Conservation (phyloP, 1,140 invertebrate genomes). For the Cardiocondyla obscurior region DNA sequence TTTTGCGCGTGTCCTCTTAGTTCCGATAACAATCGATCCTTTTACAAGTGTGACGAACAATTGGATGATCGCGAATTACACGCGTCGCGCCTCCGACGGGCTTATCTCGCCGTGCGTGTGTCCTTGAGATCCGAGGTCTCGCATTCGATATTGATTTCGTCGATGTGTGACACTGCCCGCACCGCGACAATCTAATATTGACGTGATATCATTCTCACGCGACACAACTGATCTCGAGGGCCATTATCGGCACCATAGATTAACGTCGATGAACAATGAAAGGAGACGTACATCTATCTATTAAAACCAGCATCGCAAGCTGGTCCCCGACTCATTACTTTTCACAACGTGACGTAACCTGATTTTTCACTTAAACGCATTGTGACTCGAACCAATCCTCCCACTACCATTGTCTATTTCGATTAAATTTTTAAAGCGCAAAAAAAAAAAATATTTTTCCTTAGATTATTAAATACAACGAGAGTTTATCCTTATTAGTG, state of each 20-base stretch:
- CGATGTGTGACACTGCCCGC: not conserved
- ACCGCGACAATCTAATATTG: slow-evolving; percentile 39
- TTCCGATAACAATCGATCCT: slow-evolving; percentile 26
- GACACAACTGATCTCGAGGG: slow-evolving; percentile 1
- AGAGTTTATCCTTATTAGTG: not conserved
- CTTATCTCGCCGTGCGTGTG: not conserved
- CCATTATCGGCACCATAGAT: slow-evolving; percentile 25
- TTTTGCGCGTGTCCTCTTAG: not conserved
- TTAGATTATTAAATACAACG: not conserved
- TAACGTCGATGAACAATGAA: not conserved
- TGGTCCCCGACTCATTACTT: not conserved
- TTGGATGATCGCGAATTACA: slow-evolving; percentile 20
- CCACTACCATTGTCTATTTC: not conserved
- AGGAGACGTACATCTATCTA: not conserved
- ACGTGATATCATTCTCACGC: not conserved
- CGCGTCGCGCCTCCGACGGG: not conserved
- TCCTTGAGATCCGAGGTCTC: slow-evolving; percentile 39
- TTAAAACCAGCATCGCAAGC: not conserved
- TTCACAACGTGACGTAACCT: not conserved
- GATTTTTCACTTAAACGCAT: not conserved
- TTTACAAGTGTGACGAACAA: not conserved
- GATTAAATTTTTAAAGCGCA: not conserved
- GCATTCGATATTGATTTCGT: slow-evolving; percentile 34
- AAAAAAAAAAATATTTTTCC: not conserved
- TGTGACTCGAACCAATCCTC: not conserved